Conservation (phyloP, 2,888 invertebrate genomes). For the Celastrina argiolus region DNA sequence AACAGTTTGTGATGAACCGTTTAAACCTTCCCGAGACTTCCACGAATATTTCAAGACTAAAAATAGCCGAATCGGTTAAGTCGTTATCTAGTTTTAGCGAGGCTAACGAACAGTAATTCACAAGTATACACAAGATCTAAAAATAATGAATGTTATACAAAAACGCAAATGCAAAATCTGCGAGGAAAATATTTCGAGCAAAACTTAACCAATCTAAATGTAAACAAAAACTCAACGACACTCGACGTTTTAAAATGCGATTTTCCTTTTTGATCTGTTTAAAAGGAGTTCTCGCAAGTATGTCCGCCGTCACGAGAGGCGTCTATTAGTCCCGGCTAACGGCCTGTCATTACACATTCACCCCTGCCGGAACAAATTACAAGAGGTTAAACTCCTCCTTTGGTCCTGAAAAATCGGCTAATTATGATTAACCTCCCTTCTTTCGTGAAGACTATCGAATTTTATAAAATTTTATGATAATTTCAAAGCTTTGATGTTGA, state of each 20-base stretch:
- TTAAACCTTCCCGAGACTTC: too few species aligned
- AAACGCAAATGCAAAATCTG: too few species aligned
- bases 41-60: too few species aligned
- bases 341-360: constrained; percentile 49
- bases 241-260: constrained; percentile 38
- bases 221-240: constrained; percentile 14
- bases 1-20: too few species aligned
- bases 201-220: not conserved
- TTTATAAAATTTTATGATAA: not conserved
- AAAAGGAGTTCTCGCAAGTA: constrained; percentile 43
- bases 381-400: constrained; percentile 42
- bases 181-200: not conserved
- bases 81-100: too few species aligned
- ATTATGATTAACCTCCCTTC: constrained; percentile 4
- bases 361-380: constrained; percentile 47
- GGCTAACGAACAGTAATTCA: too few species aligned
- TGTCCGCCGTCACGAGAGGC: constrained; percentile 53
- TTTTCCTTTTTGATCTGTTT: constrained; percentile 49
- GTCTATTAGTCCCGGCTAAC: constrained; percentile 51
- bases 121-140: too few species aligned
- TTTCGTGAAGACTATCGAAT: not conserved
- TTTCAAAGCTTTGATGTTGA: not conserved
- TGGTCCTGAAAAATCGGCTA: constrained; percentile 28
- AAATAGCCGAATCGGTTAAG: too few species aligned
- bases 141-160: too few species aligned